Base-by-base conservation (phyloP, 2,113 vertebrate genomes). In the Aplodontia rufa region DNA sequence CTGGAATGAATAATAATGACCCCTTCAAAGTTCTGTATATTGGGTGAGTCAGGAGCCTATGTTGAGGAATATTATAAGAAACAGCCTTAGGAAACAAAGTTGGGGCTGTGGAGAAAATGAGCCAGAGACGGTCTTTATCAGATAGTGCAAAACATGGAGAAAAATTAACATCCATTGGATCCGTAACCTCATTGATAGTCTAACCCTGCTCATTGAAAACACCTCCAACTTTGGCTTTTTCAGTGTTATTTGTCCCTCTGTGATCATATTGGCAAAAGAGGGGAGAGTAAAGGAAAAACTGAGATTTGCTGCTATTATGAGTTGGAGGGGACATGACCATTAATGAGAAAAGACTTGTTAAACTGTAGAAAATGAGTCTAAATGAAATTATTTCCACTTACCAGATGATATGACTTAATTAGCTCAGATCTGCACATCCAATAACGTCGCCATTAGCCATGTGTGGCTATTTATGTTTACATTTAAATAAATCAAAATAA, bases 361-460 rank as follows among this genome's bases (percentile, higher is more conserved):
- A 90, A 14, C 58, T 87, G 42, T 6, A 75, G 58, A 79, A 89
- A 95, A 89, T 93, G 68, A 92, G 13, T 49, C 35, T 74, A 74
- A 51, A 40, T 78, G 22, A 86, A 90, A 45, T 93, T 75, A 78
- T 83, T 95, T 94, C 40, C 30, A 89, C 5, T 40, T 79, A 51
- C 24, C 24, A 60, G 24, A 24, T 94, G 72, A 49, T 45, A 5
- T 62, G 66, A 91, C 16, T 93, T 84, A 87, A 64, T 87, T 79
- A 85, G 58, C 10, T 32, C 45, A 42, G 22, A 55, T 80, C 49
- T 85, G 16, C 13, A 8, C 6, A 42, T 91, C 13, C 12, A 84
- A 24, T 32, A 42, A 68, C 37, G 49, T 30, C 76, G 72, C 28
- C 40, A 51, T 40, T 93, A 84, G 49, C 45, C 40, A 30, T 62